These are phyloP conservation scores for Dromaius novaehollandiae DNA, from an alignment of 2,113 vertebrate species.

Conservation along the genomic window DNA sequence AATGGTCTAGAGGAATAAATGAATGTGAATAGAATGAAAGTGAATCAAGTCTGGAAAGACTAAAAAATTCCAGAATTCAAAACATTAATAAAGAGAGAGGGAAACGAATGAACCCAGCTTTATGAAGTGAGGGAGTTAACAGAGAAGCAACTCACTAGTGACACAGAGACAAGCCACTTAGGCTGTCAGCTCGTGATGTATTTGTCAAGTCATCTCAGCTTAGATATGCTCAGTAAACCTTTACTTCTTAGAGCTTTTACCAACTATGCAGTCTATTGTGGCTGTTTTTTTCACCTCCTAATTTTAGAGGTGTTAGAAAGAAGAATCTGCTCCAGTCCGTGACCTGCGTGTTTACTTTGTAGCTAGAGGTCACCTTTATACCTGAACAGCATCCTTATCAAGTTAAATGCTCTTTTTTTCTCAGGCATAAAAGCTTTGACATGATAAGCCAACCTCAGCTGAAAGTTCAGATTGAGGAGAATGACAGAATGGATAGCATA, in stretches of 20 bases:
- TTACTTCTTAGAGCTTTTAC: neutral
- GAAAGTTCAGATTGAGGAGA: constrained; percentile 29
- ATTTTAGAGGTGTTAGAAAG: neutral
- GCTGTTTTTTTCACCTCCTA: neutral
- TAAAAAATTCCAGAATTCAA: neutral
- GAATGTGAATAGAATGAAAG: neutral
- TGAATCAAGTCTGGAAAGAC: neutral
- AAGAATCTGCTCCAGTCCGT: neutral
- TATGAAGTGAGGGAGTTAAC: neutral
- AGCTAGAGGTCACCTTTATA: constrained; percentile 26
- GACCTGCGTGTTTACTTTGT: neutral
- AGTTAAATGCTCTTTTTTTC: neutral
- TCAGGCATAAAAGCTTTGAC: neutral
- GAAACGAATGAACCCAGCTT: neutral
- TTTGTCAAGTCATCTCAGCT: neutral
- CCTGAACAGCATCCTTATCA: neutral
- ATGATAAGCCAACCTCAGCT: neutral
- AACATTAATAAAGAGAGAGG: neutral
- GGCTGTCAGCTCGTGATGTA: neutral
- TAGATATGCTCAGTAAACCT: constrained; percentile 32
- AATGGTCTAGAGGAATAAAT: neutral
- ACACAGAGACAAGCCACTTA: constrained; percentile 20
- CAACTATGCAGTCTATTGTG: neutral
- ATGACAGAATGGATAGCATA: neutral
- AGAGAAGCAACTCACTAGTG: neutral